phyloP scores from a whole-genome alignment of 2,888 invertebrate genomes.

The Drosophila testacea region DNA sequence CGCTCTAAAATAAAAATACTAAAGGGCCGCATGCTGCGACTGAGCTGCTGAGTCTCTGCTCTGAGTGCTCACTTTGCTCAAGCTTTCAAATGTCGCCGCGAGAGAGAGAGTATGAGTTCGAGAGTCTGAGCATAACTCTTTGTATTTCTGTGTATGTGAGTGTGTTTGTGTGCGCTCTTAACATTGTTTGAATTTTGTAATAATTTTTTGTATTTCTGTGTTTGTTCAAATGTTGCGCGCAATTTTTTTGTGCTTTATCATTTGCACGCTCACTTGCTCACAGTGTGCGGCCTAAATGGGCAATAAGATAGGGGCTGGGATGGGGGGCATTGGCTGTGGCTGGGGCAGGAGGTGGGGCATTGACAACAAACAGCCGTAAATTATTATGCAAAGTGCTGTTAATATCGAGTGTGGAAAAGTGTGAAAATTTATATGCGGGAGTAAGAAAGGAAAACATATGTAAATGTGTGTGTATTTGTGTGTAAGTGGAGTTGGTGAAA shows the following conservation, averaged over 20 bases:
- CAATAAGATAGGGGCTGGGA: constrained; percentile 12
- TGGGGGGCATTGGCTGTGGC: not conserved
- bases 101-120: constrained; percentile 6
- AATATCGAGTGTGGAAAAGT: constrained; percentile 48
- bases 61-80: constrained; percentile 33
- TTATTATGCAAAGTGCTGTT: constrained; percentile 66
- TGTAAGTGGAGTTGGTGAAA: constrained; percentile 38
- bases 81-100: constrained; percentile 25
- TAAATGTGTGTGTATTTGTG: not conserved
- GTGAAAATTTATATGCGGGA: constrained; percentile 46
- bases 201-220: constrained; percentile 39
- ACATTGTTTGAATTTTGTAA: constrained; percentile 74
- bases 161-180: constrained; percentile 47
- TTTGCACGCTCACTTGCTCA: constrained; percentile 67
- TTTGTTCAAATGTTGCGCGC: constrained; percentile 42
- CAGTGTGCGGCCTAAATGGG: constrained; percentile 45
- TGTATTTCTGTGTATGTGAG: constrained; percentile 18
- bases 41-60: constrained; percentile 25
- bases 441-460: not conserved
- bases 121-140: constrained; percentile 22
- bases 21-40: constrained; percentile 37
- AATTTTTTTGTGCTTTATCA: constrained; percentile 54
- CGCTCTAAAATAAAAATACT: constrained; percentile 41
- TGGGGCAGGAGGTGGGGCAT: constrained; percentile 5
- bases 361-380: constrained; percentile 56